These are phyloP conservation scores for Frankliniella intonsa DNA, from an alignment of 2,888 invertebrate genomes.

Conservation along the genomic window DNA sequence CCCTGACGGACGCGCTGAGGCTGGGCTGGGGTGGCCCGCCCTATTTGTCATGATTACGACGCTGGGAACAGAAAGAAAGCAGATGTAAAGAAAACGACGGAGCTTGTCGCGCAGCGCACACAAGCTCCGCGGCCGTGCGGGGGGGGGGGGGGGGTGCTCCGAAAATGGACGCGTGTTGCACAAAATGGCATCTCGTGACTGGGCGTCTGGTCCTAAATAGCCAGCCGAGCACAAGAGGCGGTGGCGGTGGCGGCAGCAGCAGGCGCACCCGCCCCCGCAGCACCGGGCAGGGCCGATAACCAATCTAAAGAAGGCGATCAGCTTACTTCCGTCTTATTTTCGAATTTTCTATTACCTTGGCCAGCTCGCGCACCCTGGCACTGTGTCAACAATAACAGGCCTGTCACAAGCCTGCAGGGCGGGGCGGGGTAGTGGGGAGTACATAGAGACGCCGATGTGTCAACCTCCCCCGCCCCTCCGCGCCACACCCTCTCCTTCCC, in stretches of 20 bases:
- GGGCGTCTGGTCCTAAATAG: too few species aligned
- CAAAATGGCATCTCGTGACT: too few species aligned
- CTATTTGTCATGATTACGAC: constrained; percentile 23
- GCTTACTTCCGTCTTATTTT: too few species aligned
- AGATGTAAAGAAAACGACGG: constrained; percentile 16
- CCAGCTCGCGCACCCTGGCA: not conserved
- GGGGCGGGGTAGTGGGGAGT: not conserved
- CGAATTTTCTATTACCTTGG: not conserved
- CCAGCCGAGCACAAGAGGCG: too few species aligned
- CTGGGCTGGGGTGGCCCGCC: not conserved
- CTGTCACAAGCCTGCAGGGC: not conserved
- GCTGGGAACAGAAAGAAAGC: not conserved
- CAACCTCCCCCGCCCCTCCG: constrained; percentile 34
- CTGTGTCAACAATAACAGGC: constrained; percentile 7
- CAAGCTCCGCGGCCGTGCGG: not conserved
- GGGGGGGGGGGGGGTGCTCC: not conserved
- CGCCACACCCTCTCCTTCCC: constrained; percentile 19
- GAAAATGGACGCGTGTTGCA: not conserved
- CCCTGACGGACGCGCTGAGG: too few species aligned
- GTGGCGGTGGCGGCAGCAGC: too few species aligned
- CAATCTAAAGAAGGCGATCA: too few species aligned
- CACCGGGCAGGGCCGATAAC: too few species aligned
- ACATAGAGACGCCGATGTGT: constrained; percentile 27
- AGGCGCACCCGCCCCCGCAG: too few species aligned
- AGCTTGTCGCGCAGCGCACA: not conserved